phyloP scores from a whole-genome alignment of 2,888 invertebrate species.

The Cheilosia grossa region DNA sequence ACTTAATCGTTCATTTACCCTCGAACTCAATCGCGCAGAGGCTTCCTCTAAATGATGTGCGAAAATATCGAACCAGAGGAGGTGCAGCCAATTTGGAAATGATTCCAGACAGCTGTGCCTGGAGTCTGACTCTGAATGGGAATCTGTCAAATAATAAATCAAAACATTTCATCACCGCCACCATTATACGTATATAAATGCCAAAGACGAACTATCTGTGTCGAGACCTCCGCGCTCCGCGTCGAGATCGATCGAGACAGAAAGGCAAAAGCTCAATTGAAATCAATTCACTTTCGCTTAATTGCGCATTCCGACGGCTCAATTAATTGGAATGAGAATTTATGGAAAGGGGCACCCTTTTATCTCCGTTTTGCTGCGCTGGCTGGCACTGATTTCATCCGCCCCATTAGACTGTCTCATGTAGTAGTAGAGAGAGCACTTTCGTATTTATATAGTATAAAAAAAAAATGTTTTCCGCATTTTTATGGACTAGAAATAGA shows the following conservation, averaged over 20 bases:
- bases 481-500: constrained; percentile 31
- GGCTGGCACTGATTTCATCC: constrained; percentile 32
- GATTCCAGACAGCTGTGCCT: constrained; percentile 2
- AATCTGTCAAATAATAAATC: constrained; percentile 63
- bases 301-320: constrained; percentile 58
- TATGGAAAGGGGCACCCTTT: constrained; percentile 19
- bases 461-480: constrained; percentile 50
- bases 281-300: constrained; percentile 54
- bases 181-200: too few species aligned
- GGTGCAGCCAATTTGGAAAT: neutral
- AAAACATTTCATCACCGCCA: constrained; percentile 32
- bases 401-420: constrained; percentile 32
- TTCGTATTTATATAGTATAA: too few species aligned
- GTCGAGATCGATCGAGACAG: constrained; percentile 2
- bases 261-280: constrained; percentile 63
- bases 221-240: too few species aligned
- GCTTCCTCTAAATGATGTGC: constrained; percentile 11
- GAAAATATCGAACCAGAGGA: constrained; percentile 8
- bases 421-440: neutral
- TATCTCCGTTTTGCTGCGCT: constrained; percentile 17
- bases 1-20: constrained; percentile 58
- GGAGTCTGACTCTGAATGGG: constrained; percentile 21
- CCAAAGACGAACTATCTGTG: neutral
- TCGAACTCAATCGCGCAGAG: neutral
- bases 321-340: constrained; percentile 64